Percentiles rank a stretch among this genome's conserved stretches.
Evolutionary conservation across 2,888 invertebrate species (phyloP).

Genomic region (Hemithea aestivaria): DNA sequence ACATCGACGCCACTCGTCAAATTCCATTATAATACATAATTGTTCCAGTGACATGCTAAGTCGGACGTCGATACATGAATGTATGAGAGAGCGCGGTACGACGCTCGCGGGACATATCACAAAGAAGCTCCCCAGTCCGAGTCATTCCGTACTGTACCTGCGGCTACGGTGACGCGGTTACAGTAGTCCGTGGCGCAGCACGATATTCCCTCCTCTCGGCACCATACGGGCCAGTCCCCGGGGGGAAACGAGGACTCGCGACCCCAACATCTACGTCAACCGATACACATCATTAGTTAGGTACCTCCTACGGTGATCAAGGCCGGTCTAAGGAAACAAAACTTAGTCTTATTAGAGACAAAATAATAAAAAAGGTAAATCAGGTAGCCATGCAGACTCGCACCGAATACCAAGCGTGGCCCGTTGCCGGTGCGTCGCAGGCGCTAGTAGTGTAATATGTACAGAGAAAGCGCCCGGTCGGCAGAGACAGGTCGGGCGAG

Average conservation of each 20-base stretch:
- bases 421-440: conserved; percentile 18
- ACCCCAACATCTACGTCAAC: conserved; percentile 81
- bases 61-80: conserved; percentile 10
- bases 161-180: conserved; percentile 67
- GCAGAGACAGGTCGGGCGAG: no score
- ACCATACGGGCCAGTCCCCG: conserved; percentile 80
- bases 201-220: conserved; percentile 70
- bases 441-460: no score
- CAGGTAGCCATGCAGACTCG: conserved; percentile 64
- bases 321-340: conserved; percentile 65
- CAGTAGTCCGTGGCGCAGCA: conserved; percentile 87
- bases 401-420: conserved; percentile 54
- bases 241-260: conserved; percentile 79
- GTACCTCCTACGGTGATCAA: conserved; percentile 59
- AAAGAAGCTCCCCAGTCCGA: conserved; percentile 61
- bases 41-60: conserved; percentile 43
- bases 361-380: conserved; percentile 42
- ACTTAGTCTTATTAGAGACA: conserved; percentile 60
- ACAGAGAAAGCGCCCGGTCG: no score
- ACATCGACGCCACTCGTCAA: conserved; percentile 13
- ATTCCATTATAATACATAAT: conserved; percentile 22
- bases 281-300: conserved; percentile 42
- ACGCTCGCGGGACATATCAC: conserved; percentile 57
- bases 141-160: conserved; percentile 67
- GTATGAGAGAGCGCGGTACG: conserved; percentile 23